Evolutionary conservation across 2,113 vertebrate genomes (phyloP), one percentile per base, ranked within the genome.

Genomic region (Clinocottus analis): DNA sequence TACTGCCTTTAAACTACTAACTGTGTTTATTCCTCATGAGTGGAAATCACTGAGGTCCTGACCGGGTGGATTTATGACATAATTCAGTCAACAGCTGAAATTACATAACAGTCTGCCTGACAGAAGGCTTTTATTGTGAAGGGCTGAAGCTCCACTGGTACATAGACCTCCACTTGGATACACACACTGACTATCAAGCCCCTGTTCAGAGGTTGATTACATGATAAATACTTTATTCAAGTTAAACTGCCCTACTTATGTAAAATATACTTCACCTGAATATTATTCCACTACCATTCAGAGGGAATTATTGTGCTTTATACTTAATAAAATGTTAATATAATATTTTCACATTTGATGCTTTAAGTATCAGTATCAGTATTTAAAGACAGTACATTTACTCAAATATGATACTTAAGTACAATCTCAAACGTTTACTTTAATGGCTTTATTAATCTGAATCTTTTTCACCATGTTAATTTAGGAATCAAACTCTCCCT

Each of bases 41-140:
- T 27, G 43, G 49, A 72, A 72, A 71, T 35, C 66, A 47, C 49
- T 37, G 80, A 62, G 71, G 66, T 69, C 75, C 72, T 37, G 82
- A 72, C 35, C 62, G 1, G 0, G 5, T 62, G 60, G 33, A 33
- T 56, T 43, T 1, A 17, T 90, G 85, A 89, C 35, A 43, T 86
- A 77, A 83, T 60, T 56, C 61, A 19, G 19, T 71, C 56, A 62
- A 37, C 81, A 89, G 86, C 76, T 78, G 88, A 79, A 0, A 63
- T 89, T 87, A 86, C 1, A 69, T 10, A 91, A 89, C 74, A 75
- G 33, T 25, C 33, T 2, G 49, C 58, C 68, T 80, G 67, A 67
- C 79, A 77, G 43, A 51, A 65, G n/a, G 62, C 55, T 83, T 19
- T 77, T 60, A 41, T 16, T 60, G 41, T 67, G 75, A 66, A 64